Conservation (phyloP, 1,140 invertebrate genomes). For the Tribolium madens region DNA sequence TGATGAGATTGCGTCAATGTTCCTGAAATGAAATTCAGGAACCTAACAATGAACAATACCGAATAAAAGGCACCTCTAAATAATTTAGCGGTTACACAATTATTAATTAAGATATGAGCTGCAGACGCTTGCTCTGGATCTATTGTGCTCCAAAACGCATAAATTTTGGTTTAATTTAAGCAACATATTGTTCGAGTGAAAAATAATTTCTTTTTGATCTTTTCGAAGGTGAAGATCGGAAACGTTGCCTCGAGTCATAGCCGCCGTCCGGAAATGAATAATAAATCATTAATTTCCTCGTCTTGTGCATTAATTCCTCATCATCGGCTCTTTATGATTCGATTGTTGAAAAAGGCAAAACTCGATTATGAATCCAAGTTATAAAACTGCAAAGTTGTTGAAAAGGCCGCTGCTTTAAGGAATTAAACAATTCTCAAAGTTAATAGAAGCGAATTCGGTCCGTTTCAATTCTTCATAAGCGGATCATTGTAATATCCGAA, state of each 20-base stretch:
- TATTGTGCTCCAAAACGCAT: not conserved
- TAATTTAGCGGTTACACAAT: constrained; percentile 29
- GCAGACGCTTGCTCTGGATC: not conserved
- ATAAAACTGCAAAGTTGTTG: constrained; percentile 25
- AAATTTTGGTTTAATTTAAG: not conserved
- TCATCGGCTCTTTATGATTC: constrained; percentile 15
- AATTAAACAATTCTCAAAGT: constrained; percentile 47
- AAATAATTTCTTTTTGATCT: not conserved
- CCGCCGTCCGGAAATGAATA: not conserved
- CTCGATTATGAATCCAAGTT: constrained; percentile 20
- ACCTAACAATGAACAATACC: constrained; percentile 1
- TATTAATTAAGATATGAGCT: constrained; percentile 30
- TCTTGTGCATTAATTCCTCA: constrained; percentile 26
- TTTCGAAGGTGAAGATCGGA: not conserved
- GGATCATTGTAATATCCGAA: constrained; percentile 52
- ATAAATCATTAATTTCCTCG: not conserved
- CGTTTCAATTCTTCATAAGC: constrained; percentile 51
- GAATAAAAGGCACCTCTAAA: constrained; percentile 22
- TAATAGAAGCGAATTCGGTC: constrained; percentile 46
- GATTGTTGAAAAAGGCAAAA: constrained; percentile 28
- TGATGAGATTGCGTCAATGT: constrained; percentile 29
- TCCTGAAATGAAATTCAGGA: constrained; percentile 8
- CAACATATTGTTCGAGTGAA: not conserved
- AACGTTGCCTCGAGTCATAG: not conserved
- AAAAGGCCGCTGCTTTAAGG: constrained; percentile 38